A percentile compares a stretch with the other conserved stretches of the same genome.
phyloP scores from a whole-genome alignment of 2,113 vertebrate genomes.

The Clarias macrocephalus region DNA sequence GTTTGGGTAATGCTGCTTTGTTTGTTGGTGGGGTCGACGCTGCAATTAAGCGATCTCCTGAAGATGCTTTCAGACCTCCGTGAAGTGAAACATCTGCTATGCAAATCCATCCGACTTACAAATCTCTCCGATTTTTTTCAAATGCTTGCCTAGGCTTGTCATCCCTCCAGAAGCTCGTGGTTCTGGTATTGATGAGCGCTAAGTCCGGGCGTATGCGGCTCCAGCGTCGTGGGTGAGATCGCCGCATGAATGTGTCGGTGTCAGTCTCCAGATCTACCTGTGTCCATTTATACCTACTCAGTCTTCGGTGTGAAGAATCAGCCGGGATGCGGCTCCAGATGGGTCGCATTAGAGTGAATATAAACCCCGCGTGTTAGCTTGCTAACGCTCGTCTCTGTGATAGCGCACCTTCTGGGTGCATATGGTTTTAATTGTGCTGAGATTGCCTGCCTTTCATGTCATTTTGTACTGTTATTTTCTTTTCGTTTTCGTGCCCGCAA shows the following conservation, averaged over 20 bases:
- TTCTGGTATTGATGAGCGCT: constrained; percentile 32
- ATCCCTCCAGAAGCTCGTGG: constrained; percentile 16
- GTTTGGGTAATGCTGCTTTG: constrained; percentile 54
- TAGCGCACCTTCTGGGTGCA: constrained; percentile 48
- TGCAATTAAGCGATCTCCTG: constrained; percentile 59
- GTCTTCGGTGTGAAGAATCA: constrained; percentile 51
- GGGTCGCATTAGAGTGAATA: constrained; percentile 58
- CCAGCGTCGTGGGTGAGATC: constrained; percentile 30
- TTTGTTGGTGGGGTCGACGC: constrained; percentile 46
- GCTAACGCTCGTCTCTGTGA: constrained; percentile 54
- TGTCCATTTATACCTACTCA: constrained; percentile 50
- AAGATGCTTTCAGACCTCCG: constrained; percentile 66
- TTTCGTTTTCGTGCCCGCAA: constrained; percentile 37
- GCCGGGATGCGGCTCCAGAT: constrained; percentile 44
- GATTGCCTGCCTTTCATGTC: constrained; percentile 46
- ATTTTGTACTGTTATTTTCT: constrained; percentile 32
- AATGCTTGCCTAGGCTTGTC: constrained; percentile 1
- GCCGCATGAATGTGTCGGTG: constrained; percentile 43
- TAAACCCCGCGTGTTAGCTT: constrained; percentile 25
- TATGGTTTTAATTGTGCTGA: constrained; percentile 58
- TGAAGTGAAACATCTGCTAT: constrained; percentile 67
- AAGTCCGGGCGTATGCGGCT: neutral
- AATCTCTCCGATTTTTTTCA: neutral
- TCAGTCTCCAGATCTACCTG: constrained; percentile 34
- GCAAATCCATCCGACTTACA: constrained; percentile 45